Percentiles rank a stretch among this genome's conserved stretches.
Conservation (phyloP, 2,797 vertebrate species). For the Esox masquinongy region DNA sequence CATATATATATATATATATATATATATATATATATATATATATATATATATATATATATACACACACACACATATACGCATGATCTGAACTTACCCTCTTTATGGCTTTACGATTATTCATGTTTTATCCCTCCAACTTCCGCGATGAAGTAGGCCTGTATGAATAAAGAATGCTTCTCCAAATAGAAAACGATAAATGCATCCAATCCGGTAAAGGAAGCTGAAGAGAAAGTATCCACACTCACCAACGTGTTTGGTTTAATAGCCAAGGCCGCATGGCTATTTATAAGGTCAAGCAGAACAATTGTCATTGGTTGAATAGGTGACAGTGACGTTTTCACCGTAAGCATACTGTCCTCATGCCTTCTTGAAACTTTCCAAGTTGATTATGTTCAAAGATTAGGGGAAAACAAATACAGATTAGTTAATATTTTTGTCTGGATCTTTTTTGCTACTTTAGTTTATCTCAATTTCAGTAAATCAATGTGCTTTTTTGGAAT, state of each 20-base stretch:
- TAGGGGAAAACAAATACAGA: neutral
- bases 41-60: too few relatives aligned
- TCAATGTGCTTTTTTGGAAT: neutral
- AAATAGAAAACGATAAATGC: neutral
- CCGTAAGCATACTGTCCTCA: neutral
- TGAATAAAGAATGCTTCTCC: neutral
- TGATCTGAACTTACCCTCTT: conserved; percentile 6
- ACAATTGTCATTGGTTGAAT: conserved; percentile 2
- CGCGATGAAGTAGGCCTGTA: conserved; percentile 2
- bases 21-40: too few relatives aligned
- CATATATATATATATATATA: too few relatives aligned
- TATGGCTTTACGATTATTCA: neutral
- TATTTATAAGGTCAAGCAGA: conserved; percentile 10
- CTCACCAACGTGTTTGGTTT: neutral
- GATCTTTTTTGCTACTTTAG: too few relatives aligned
- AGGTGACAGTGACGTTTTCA: conserved; percentile 12
- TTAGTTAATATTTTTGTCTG: too few relatives aligned
- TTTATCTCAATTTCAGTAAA: neutral
- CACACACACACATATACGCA: too few relatives aligned
- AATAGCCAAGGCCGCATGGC: neutral
- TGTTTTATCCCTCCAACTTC: conserved; percentile 6
- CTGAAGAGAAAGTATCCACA: neutral
- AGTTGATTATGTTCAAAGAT: neutral
- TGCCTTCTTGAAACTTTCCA: neutral
- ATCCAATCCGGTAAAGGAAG: neutral